Base-by-base conservation (phyloP, 2,888 invertebrate genomes). In the Toxonevra muliebris region DNA sequence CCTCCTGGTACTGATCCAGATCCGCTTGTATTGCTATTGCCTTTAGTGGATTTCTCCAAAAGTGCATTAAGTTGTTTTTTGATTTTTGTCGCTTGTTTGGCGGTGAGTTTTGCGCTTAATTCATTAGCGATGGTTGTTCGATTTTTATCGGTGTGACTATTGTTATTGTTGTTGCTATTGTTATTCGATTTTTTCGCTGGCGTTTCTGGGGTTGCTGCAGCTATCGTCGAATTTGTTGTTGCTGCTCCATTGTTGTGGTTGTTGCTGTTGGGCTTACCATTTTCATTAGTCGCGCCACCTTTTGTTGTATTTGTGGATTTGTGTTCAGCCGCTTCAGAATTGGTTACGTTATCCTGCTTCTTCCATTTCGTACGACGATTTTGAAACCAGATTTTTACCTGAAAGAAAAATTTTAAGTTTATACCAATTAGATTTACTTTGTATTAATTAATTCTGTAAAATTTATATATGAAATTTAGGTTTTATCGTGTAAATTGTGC, bases 291-390 rank as follows among this genome's bases (percentile, higher is more conserved):
- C 62, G 69, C 10, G 52, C 69, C 43, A 66, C 62, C 11, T 67
- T 71, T 72, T 13, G 69, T 66, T 62, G 72, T 61, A 54, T 69
- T 79, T 55, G 79, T 66, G 7, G 79, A 76, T 65, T 82, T 82
- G 63, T 82, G 76, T 53, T 82, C 95, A 0, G 94, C 93, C 2
- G 93, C 93, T 84, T 96, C 95, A 17, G 94, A 92, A 82, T 93
- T 95, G 70, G 92, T 90, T 65, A 96, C 92, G 86, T 95, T 95
- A 86, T 96, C 96, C 84, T 95, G 95, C 84, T 96, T 96, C 87
- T 96, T 97, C 85, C 96, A 85, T 74, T 85, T 85, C 69, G 85
- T 85, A 66, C 85, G 80, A 20, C 85, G 83, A 75, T 85, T 85
- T 80, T 85, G 85, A 77, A 85, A 85, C 85, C 85, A 84, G 66